phyloP scores from a whole-genome alignment of 2,797 vertebrate species.

The Nannoperca obscura region DNA sequence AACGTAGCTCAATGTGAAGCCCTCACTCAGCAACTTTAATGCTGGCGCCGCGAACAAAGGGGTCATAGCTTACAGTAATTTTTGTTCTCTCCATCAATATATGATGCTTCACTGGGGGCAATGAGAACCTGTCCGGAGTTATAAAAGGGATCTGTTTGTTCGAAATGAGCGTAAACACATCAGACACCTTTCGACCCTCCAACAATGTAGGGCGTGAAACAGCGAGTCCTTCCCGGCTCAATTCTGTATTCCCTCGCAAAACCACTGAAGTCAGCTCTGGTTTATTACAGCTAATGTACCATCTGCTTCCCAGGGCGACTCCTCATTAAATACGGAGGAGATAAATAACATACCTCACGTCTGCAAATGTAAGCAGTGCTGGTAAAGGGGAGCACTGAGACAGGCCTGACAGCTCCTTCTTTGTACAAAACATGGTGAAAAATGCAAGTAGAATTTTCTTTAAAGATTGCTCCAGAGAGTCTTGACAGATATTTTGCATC shows the following conservation, averaged over 20 bases:
- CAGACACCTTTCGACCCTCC: conserved; percentile 54
- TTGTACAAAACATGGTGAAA: conserved; percentile 23
- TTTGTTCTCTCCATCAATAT: conserved; percentile 77
- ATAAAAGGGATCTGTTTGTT: conserved; percentile 58
- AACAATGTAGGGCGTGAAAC: conserved; percentile 14
- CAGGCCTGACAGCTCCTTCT: conserved; percentile 22
- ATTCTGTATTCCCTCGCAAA: conserved; percentile 59
- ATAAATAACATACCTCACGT: conserved; percentile 78
- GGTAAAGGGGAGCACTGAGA: background rate
- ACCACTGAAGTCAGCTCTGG: conserved; percentile 72
- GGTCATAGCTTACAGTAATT: conserved; percentile 77
- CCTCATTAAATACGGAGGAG: conserved; percentile 82
- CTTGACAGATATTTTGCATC: conserved; percentile 42
- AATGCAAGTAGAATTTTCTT: conserved; percentile 20
- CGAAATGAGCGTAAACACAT: conserved; percentile 34
- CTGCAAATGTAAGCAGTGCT: conserved; percentile 51
- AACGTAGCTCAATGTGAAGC: conserved; percentile 73
- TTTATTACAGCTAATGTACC: conserved; percentile 83
- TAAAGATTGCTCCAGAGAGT: conserved; percentile 22
- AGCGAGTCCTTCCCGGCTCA: conserved; percentile 33
- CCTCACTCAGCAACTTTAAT: conserved; percentile 82
- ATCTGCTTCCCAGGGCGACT: conserved; percentile 78
- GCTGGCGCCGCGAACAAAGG: conserved; percentile 74
- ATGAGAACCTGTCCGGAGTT: conserved; percentile 63
- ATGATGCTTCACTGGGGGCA: conserved; percentile 61